phyloP scores from a whole-genome alignment of 2,888 invertebrate genomes.

The Dyspetes luteomarginatus region DNA sequence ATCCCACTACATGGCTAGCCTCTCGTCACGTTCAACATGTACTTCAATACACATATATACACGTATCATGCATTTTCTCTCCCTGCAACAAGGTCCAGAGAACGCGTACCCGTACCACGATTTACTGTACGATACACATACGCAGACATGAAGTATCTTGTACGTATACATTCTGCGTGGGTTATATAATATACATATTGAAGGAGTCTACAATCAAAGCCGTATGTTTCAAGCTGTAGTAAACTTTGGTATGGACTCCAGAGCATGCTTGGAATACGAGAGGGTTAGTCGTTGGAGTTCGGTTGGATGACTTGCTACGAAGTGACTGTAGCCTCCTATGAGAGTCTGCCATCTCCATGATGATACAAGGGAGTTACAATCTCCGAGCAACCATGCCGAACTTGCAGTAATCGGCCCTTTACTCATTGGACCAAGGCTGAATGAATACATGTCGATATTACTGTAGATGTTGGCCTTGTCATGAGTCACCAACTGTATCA shows the following conservation, averaged over 20 bases:
- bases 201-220: constrained; percentile 19
- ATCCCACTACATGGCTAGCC: constrained; percentile 49
- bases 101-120: constrained; percentile 13
- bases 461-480: not conserved
- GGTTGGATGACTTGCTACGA: constrained; percentile 41
- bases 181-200: constrained; percentile 27
- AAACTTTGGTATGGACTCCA: constrained; percentile 49
- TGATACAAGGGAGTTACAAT: constrained; percentile 22
- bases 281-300: constrained; percentile 39
- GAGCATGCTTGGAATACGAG: constrained; percentile 17
- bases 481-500: constrained; percentile 12
- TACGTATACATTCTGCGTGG: not conserved
- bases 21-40: constrained; percentile 54
- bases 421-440: not conserved
- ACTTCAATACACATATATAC: constrained; percentile 38
- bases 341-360: constrained; percentile 1
- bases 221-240: constrained; percentile 39
- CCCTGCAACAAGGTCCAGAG: not conserved
- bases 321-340: constrained; percentile 1
- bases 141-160: constrained; percentile 8
- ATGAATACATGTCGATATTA: not conserved
- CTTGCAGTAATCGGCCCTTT: constrained; percentile 1
- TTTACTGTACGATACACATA: constrained; percentile 8
- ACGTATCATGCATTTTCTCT: constrained; percentile 47
- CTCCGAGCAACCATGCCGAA: constrained; percentile 5